A percentile compares a stretch with the other conserved stretches of the same genome.
Evolutionary conservation across 2,888 invertebrate genomes (phyloP).

Genomic region (Gibbula magus): DNA sequence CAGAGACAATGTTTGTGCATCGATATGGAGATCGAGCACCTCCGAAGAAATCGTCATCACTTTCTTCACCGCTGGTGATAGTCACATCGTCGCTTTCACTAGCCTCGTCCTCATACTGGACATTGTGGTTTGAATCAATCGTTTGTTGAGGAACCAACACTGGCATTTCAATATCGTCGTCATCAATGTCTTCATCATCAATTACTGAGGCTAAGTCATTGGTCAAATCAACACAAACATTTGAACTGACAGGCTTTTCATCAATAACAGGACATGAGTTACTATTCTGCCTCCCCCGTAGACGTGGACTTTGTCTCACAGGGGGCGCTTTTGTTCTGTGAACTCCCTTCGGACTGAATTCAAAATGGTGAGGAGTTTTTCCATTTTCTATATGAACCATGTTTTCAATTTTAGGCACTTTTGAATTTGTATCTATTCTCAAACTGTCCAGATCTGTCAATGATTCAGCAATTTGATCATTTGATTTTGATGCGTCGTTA

Average conservation of each 20-base stretch:
- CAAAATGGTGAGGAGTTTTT: neutral
- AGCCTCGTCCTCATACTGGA: slow-evolving; percentile 36
- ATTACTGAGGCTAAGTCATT: neutral
- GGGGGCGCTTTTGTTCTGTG: neutral
- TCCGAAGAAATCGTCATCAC: slow-evolving; percentile 33
- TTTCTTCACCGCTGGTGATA: neutral
- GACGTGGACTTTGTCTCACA: slow-evolving; percentile 28
- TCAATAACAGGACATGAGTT: neutral
- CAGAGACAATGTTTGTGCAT: neutral
- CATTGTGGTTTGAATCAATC: slow-evolving; percentile 37
- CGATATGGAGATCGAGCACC: slow-evolving; percentile 30
- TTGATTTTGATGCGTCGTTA: too few relatives aligned
- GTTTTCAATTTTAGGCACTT: neutral
- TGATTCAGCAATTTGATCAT: too few relatives aligned
- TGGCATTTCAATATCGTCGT: slow-evolving; percentile 22
- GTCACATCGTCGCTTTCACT: neutral
- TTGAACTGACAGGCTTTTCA: neutral
- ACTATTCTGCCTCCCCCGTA: slow-evolving; percentile 14
- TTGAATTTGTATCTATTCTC: neutral
- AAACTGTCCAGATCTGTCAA: too few relatives aligned
- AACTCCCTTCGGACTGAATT: neutral
- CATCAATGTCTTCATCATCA: slow-evolving; percentile 6
- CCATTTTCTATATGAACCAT: neutral
- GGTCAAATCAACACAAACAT: neutral
- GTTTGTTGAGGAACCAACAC: slow-evolving; percentile 9